Percentiles rank a stretch among this genome's conserved stretches.
phyloP scores from a whole-genome alignment of 2,113 vertebrate genomes.

The Trochalopteron elliotii region DNA sequence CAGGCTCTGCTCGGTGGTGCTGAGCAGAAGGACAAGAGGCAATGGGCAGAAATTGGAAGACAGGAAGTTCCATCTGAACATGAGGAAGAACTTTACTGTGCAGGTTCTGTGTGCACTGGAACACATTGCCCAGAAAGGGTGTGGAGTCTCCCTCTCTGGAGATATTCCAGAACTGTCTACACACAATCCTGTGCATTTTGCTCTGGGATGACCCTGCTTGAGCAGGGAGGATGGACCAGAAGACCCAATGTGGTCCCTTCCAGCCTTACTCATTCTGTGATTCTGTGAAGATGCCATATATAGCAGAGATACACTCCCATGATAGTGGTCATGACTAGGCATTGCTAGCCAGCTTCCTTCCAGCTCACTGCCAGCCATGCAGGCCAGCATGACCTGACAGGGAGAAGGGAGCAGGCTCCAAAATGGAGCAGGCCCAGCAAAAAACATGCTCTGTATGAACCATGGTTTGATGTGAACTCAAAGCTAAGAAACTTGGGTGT shows the following conservation, averaged over 20 bases:
- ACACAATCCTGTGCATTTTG: background rate
- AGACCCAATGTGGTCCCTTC: background rate
- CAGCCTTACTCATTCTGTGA: background rate
- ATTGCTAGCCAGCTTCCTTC: background rate
- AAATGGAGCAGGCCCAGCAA: background rate
- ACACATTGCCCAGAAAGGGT: background rate
- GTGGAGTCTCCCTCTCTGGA: background rate
- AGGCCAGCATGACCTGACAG: background rate
- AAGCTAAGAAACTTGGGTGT: background rate
- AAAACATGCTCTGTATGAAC: background rate
- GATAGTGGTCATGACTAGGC: background rate
- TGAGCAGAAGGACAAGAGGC: background rate
- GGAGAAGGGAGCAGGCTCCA: background rate
- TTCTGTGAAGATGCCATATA: background rate
- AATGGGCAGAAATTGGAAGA: background rate
- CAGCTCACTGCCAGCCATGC: background rate
- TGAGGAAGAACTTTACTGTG: background rate
- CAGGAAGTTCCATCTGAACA: background rate
- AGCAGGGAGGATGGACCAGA: background rate
- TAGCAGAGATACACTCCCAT: background rate
- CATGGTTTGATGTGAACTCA: background rate
- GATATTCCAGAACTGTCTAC: background rate
- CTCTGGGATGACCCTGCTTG: background rate
- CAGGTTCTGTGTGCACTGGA: background rate
- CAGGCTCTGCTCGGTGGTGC: background rate